These are phyloP conservation scores for Sminthopsis crassicaudata DNA, from an alignment of 2,113 vertebrate genomes.

Conservation along the genomic window DNA sequence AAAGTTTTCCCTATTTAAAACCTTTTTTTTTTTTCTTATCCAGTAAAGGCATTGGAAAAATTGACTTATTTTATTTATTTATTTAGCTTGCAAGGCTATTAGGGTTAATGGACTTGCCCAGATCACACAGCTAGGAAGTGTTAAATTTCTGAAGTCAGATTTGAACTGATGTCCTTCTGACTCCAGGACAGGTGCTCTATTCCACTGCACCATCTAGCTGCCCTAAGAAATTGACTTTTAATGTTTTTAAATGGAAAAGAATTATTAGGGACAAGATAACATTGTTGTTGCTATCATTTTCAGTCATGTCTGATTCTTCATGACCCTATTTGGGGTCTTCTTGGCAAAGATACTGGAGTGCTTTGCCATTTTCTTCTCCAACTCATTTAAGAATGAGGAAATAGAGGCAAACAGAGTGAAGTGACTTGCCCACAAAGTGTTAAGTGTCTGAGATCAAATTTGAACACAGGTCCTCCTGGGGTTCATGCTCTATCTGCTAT, in stretches of 20 bases:
- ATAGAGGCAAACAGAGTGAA: neutral
- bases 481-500: no score
- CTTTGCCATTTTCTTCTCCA: neutral
- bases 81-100: neutral
- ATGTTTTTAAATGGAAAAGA: neutral
- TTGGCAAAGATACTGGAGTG: neutral
- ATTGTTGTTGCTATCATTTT: neutral
- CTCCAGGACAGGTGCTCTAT: no score
- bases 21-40: constrained; percentile 17
- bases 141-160: no score
- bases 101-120: no score
- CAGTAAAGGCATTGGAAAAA: constrained; percentile 31
- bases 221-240: no score
- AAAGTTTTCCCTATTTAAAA: constrained; percentile 1
- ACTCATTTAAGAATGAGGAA: neutral
- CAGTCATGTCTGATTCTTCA: neutral
- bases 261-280: neutral
- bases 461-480: neutral
- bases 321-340: neutral
- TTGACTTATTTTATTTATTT: constrained; percentile 6
- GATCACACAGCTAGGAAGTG: no score
- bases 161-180: no score
- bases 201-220: no score
- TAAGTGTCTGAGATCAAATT: neutral
- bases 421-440: neutral